Percentiles rank a stretch among this genome's conserved stretches.
These are phyloP conservation scores for Oppia nitens DNA, from an alignment of 1,140 invertebrate genomes.

Conservation along the genomic window DNA sequence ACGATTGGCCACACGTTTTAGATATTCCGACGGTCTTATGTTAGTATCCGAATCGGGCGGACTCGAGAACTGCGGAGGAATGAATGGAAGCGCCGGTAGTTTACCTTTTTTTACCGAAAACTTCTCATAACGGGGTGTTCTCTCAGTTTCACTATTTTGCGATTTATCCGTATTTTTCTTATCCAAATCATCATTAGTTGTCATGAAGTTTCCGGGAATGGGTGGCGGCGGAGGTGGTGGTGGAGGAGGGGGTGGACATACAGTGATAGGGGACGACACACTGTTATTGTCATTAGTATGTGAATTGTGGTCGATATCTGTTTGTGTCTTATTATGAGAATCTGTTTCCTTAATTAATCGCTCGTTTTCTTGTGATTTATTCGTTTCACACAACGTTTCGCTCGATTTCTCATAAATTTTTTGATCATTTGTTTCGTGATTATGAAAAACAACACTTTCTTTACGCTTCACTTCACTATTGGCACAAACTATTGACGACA, in stretches of 20 bases:
- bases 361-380: neutral
- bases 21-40: constrained; percentile 78
- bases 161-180: neutral
- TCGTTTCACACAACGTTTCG: neutral
- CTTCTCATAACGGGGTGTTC: constrained; percentile 1
- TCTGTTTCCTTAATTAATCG: neutral
- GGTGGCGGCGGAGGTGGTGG: constrained; percentile 42
- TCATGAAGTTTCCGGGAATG: constrained; percentile 34
- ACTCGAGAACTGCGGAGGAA: constrained; percentile 65
- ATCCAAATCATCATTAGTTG: neutral
- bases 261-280: constrained; percentile 8
- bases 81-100: constrained; percentile 49
- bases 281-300: neutral
- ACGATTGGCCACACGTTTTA: constrained; percentile 50
- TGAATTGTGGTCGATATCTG: neutral
- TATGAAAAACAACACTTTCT: neutral
- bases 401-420: neutral
- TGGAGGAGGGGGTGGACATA: constrained; percentile 8
- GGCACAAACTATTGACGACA: neutral
- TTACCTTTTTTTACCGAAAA: neutral
- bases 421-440: neutral
- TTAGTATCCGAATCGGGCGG: constrained; percentile 47
- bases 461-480: neutral
- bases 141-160: neutral
- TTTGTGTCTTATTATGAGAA: neutral